phyloP scores from a whole-genome alignment of 2,888 invertebrate species.

The Agrochola macilenta region DNA sequence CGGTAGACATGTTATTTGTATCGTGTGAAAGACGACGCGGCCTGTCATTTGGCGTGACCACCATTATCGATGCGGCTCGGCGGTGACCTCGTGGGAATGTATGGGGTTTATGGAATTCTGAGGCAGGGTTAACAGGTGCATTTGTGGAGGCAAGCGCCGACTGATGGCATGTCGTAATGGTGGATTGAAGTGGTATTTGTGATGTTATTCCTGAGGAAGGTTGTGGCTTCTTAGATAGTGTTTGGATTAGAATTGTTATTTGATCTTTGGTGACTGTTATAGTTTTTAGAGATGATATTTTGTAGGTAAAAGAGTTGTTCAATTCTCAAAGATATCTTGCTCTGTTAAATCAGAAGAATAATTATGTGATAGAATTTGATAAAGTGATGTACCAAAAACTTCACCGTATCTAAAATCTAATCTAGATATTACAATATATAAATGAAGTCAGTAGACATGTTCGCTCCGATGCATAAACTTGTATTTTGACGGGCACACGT shows the following conservation, averaged over 20 bases:
- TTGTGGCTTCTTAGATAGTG: conserved; percentile 12
- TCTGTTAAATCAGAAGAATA: not conserved
- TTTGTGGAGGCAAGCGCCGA: conserved; percentile 66
- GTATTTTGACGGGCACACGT: conserved; percentile 53
- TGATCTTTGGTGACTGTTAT: not conserved
- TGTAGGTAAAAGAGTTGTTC: not conserved
- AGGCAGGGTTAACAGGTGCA: conserved; percentile 75
- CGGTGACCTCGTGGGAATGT: conserved; percentile 77
- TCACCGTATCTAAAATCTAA: conserved; percentile 36
- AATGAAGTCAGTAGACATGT: conserved; percentile 25
- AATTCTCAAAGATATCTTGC: not conserved
- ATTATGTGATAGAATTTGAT: not conserved
- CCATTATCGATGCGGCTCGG: conserved; percentile 72
- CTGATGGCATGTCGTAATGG: conserved; percentile 66
- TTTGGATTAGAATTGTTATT: not conserved
- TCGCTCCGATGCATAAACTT: conserved; percentile 30
- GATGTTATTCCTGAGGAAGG: conserved; percentile 47
- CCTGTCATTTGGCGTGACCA: conserved; percentile 79
- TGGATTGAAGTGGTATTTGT: conserved; percentile 56
- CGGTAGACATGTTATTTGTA: conserved; percentile 67
- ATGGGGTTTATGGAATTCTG: conserved; percentile 62
- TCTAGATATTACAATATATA: conserved; percentile 37
- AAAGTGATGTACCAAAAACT: conserved; percentile 17
- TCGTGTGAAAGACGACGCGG: conserved; percentile 76
- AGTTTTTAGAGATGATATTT: not conserved